phyloP scores from a whole-genome alignment of 2,113 vertebrate genomes.

The Myiopsitta monachus region DNA sequence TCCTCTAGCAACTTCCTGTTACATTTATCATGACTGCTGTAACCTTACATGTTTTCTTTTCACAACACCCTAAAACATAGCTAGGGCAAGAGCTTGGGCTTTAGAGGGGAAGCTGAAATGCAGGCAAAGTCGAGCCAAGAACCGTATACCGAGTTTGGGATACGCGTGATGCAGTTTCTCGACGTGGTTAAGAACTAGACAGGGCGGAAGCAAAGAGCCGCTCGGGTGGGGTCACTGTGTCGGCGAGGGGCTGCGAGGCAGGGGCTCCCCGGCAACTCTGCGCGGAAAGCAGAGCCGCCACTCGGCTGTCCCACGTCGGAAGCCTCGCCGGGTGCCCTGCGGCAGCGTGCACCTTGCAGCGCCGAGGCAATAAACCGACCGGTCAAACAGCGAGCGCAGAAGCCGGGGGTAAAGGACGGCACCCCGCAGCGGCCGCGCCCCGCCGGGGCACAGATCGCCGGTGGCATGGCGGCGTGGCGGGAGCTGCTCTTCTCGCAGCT shows the following conservation, averaged over 20 bases:
- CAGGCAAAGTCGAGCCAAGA: not conserved
- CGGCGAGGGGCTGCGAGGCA: too few relatives aligned
- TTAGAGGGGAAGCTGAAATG: not conserved
- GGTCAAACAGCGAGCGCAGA: not conserved
- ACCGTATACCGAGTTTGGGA: rapidly evolving
- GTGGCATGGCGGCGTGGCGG: not conserved
- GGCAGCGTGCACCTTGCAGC: rapidly evolving
- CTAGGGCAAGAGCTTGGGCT: not conserved
- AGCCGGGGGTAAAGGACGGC: not conserved
- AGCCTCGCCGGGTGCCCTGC: not conserved
- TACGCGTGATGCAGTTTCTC: not conserved
- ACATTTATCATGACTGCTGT: rapidly evolving
- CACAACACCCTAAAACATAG: not conserved
- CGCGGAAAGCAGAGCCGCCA: not conserved
- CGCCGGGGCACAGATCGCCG: not conserved
- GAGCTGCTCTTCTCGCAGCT: not conserved
- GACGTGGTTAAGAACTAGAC: rapidly evolving
- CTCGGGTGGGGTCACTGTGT: not conserved
- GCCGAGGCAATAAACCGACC: not conserved
- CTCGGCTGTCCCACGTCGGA: rapidly evolving
- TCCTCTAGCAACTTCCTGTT: not conserved
- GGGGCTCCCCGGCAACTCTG: not conserved
- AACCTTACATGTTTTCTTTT: not conserved
- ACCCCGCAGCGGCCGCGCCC: not conserved
- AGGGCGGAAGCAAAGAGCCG: rapidly evolving